Conservation (phyloP, 2,113 vertebrate species). For the Galeopterus variegatus region DNA sequence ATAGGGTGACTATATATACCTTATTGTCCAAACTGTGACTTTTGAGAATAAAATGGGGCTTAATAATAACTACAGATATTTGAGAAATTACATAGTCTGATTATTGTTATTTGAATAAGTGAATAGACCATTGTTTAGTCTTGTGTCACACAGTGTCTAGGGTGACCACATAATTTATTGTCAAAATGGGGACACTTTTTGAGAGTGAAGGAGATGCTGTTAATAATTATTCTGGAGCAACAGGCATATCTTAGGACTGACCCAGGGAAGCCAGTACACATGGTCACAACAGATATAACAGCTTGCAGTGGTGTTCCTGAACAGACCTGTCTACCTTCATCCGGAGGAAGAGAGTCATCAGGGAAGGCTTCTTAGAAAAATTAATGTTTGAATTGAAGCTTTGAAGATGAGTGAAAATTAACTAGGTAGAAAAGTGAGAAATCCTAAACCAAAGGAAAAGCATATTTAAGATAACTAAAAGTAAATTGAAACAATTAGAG, state of each 20-base stretch:
- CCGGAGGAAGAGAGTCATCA: neutral
- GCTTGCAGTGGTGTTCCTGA: neutral
- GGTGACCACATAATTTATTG: neutral
- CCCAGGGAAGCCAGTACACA: neutral
- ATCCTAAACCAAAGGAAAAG: neutral
- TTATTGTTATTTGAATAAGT: neutral
- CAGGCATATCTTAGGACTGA: neutral
- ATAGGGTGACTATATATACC: neutral
- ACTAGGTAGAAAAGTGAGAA: neutral
- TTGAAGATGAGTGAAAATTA: neutral
- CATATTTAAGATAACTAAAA: neutral
- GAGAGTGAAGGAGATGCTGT: neutral
- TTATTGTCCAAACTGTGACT: slow-evolving; percentile 5
- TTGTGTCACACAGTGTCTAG: neutral
- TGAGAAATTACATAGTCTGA: neutral
- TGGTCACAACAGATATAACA: neutral
- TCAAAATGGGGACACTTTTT: neutral
- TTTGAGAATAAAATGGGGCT: neutral
- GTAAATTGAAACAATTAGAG: neutral
- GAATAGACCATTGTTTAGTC: neutral
- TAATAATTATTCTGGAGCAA: neutral
- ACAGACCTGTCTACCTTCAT: neutral
- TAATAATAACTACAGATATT: slow-evolving; percentile 11
- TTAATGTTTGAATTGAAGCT: neutral
- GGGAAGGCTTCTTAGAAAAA: neutral